phyloP scores from a whole-genome alignment of 2,888 invertebrate genomes.

The Caenorhabditis sp. region DNA sequence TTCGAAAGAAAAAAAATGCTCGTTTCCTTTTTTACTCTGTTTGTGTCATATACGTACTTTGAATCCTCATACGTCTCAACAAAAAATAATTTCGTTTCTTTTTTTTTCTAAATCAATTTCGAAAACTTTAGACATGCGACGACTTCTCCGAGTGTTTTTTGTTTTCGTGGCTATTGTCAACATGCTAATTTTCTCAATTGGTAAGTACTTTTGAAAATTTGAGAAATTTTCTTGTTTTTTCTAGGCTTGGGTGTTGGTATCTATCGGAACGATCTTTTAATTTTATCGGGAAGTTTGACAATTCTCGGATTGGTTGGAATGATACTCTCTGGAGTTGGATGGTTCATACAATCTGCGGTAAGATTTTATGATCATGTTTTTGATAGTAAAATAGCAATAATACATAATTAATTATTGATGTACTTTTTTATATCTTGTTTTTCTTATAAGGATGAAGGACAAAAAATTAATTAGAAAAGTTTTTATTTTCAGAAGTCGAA shows the following conservation, averaged over 20 bases:
- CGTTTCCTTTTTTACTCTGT: neutral
- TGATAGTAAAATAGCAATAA: neutral
- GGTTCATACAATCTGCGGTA: slow-evolving; percentile 52
- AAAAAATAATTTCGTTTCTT: neutral
- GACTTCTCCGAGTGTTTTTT: slow-evolving; percentile 31
- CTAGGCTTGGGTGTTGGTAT: slow-evolving; percentile 48
- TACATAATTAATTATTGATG: neutral
- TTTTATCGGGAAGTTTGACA: slow-evolving; percentile 46
- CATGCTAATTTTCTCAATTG: slow-evolving; percentile 38
- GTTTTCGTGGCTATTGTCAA: slow-evolving; percentile 33
- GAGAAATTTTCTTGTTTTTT: too few relatives aligned
- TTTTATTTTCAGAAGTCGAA: slow-evolving; percentile 28
- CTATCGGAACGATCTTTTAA: slow-evolving; percentile 43
- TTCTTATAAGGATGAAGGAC: neutral
- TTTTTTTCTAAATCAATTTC: neutral
- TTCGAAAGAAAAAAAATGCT: neutral
- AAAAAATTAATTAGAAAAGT: neutral
- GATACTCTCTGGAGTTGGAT: slow-evolving; percentile 49
- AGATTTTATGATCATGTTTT: slow-evolving; percentile 4
- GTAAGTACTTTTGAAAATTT: too few relatives aligned
- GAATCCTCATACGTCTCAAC: neutral
- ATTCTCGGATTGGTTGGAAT: slow-evolving; percentile 51
- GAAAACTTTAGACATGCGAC: slow-evolving; percentile 14
- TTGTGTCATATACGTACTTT: neutral
- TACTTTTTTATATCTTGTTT: neutral